phyloP scores from a whole-genome alignment of 2,888 invertebrate genomes.

The Drosophila gaucha region DNA sequence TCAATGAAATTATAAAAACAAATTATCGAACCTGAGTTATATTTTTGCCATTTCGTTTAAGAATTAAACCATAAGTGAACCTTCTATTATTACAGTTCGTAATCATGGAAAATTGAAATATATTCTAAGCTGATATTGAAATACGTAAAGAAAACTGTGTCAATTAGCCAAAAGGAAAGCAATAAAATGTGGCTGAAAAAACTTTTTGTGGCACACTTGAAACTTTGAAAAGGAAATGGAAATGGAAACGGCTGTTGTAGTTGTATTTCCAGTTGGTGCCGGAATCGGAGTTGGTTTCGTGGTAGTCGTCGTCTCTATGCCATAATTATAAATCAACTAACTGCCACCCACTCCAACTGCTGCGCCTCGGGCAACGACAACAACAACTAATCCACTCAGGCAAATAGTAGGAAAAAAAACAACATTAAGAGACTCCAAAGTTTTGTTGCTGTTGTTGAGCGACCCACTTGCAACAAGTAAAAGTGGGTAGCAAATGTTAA shows the following conservation, averaged over 20 bases:
- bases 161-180: constrained; percentile 38
- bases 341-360: constrained; percentile 33
- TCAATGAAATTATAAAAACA: too few relatives aligned
- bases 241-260: constrained; percentile 14
- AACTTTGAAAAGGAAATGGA: constrained; percentile 29
- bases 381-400: constrained; percentile 71
- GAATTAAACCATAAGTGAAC: too few relatives aligned
- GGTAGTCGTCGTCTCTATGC: constrained; percentile 16
- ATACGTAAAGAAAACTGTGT: constrained; percentile 21
- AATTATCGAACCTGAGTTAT: too few relatives aligned
- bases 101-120: constrained; percentile 1
- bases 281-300: constrained; percentile 19
- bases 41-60: too few relatives aligned
- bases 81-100: too few relatives aligned
- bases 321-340: constrained; percentile 78
- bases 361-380: constrained; percentile 4
- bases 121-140: neutral
- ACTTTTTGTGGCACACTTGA: constrained; percentile 36
- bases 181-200: constrained; percentile 21
- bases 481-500: constrained; percentile 37
- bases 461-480: constrained; percentile 77
- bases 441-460: constrained; percentile 43
- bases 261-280: neutral
- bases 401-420: constrained; percentile 48
- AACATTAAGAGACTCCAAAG: constrained; percentile 54